Percentiles rank a stretch among this genome's conserved stretches.
These are phyloP conservation scores for Opisthocomus hoazin DNA, from an alignment of 2,113 vertebrate species.

Conservation along the genomic window DNA sequence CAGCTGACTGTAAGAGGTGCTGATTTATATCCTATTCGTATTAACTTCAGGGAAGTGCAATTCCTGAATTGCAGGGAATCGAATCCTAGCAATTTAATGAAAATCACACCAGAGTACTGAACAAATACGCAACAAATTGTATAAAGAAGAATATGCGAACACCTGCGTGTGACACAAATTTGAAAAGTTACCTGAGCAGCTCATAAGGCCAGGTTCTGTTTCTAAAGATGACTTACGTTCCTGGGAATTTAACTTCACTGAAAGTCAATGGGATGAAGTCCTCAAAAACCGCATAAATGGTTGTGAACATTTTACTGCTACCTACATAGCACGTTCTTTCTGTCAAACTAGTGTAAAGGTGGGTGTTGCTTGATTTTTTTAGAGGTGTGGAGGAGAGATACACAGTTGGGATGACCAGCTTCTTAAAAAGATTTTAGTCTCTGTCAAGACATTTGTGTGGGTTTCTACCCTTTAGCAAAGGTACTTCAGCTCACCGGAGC, in stretches of 20 bases:
- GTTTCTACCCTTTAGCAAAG: constrained; percentile 4
- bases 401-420: not conserved
- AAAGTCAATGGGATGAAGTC: not conserved
- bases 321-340: not conserved
- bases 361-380: not conserved
- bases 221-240: not conserved
- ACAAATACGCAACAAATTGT: not conserved
- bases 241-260: not conserved
- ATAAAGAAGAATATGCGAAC: not conserved
- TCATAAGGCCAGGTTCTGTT: not conserved
- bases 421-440: not conserved
- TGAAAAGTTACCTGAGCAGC: not conserved
- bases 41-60: not conserved
- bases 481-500: not conserved
- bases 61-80: not conserved
- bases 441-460: not conserved
- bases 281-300: not conserved
- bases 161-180: not conserved
- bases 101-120: not conserved
- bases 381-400: not conserved
- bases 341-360: not conserved
- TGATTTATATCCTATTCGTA: not conserved
- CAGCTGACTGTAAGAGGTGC: not conserved
- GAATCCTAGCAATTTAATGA: not conserved
- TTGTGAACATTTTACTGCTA: not conserved